Base-by-base conservation (phyloP, 2,888 invertebrate species). In the Lordiphosa fenestrarum region DNA sequence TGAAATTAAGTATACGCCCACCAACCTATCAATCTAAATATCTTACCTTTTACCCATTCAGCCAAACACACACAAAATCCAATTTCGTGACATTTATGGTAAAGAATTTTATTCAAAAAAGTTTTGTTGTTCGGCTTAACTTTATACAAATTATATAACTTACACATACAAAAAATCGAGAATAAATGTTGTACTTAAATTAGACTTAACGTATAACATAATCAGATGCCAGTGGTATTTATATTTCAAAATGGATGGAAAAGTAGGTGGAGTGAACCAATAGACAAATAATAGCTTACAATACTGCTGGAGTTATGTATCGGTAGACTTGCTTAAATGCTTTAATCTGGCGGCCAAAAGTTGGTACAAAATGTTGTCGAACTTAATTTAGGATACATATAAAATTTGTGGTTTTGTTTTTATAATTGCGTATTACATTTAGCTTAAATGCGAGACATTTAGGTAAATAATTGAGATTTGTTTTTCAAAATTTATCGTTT, bases 31-130 rank as follows among this genome's bases (percentile, higher is more conserved):
- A 15, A 15, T 15, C 15, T 30, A 3, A 30, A 10, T 10, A 30
- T 4, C 30, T 30, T 30, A 30, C 30, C 19, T 23, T 1, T 35
- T 40, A 1, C 6, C 10, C 12, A 6, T 50, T 4, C 23, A 2
- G 3, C n/a, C 6, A 6, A 7, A n/a, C 23, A n/a, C 5, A 1
- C 23, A 6, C 6, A 9, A 6, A 19, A 15, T 15, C 13, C 9
- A 49, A 7, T 5, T 5, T 38, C 9, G 4, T 3, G 9, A 30
- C 25, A 10, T 33, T 65, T 64, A 78, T 69, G 76, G 66, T 85
- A 78, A 80, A 84, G 81, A 83, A 81, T 85, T 81, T 81, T 85
- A 85, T 81, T 85, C 76, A 83, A 84, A 81, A 81, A 85, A 63
- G 71, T 84, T 84, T 53, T 61, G 25, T 65, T 70, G 61, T 58